These are phyloP conservation scores for Nibea coibor DNA, from an alignment of 2,113 vertebrate genomes.

Conservation along the genomic window DNA sequence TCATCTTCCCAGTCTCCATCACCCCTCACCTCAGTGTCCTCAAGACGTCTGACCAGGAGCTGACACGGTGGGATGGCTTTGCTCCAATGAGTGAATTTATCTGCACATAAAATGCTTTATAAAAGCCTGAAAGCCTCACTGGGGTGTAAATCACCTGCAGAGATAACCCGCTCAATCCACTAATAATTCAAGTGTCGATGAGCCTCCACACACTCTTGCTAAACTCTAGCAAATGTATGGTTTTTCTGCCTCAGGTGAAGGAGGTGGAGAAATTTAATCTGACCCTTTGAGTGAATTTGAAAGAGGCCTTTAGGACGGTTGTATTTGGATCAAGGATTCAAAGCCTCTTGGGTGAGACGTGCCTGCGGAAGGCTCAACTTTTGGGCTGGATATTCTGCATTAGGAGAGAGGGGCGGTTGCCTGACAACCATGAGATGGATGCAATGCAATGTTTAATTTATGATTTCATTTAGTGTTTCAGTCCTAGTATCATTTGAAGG, in stretches of 20 bases:
- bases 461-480: background rate
- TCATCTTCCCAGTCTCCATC: constrained; percentile 23
- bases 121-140: constrained; percentile 25
- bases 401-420: background rate
- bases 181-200: constrained; percentile 44
- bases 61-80: constrained; percentile 17
- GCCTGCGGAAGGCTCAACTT: constrained; percentile 20
- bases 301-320: constrained; percentile 21
- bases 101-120: constrained; percentile 29
- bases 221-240: constrained; percentile 3
- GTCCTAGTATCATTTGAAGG: background rate
- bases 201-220: constrained; percentile 1
- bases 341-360: background rate
- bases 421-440: background rate
- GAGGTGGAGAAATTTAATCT: constrained; percentile 36
- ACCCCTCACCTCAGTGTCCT: constrained; percentile 25
- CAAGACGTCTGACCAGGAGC: constrained; percentile 28
- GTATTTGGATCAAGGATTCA: background rate
- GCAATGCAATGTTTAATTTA: background rate
- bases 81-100: constrained; percentile 38
- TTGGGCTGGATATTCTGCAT: constrained; percentile 4
- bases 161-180: constrained; percentile 40
- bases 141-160: constrained; percentile 34
- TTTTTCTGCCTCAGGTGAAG: constrained; percentile 37
- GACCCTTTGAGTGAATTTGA: constrained; percentile 22